Percentiles rank a stretch among this genome's conserved stretches.
These are phyloP conservation scores for Mionectes olivaceus DNA, from an alignment of 2,797 vertebrate species.

Conservation along the genomic window DNA sequence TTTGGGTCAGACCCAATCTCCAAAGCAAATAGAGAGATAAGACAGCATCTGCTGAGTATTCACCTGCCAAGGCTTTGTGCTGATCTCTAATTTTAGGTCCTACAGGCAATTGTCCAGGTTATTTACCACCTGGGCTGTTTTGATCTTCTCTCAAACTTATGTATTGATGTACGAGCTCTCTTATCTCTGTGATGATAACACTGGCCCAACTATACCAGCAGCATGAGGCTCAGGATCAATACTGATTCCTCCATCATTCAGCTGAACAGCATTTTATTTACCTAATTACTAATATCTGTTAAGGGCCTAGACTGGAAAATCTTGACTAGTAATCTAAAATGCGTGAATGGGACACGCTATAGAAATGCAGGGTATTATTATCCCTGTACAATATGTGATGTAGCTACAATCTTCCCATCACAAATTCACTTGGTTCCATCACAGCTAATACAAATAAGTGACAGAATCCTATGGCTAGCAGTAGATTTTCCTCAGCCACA, in stretches of 20 bases:
- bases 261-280: conserved; percentile 14
- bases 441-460: neutral
- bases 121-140: conserved; percentile 57
- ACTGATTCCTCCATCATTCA: neutral
- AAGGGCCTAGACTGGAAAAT: neutral
- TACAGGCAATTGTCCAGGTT: conserved; percentile 39
- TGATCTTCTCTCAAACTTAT: neutral
- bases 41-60: conserved; percentile 57
- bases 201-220: neutral
- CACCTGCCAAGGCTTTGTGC: conserved; percentile 56
- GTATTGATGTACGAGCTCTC: neutral
- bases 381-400: neutral
- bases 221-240: neutral
- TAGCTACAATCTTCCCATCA: neutral
- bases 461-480: neutral
- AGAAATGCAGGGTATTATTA: neutral
- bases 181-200: neutral
- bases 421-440: neutral
- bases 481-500: neutral
- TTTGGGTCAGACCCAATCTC: conserved; percentile 44
- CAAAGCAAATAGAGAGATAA: conserved; percentile 68
- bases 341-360: accelerated
- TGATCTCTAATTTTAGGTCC: conserved; percentile 58
- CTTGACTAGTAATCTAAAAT: neutral
- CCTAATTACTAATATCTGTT: neutral